These are phyloP conservation scores for Andrena bicolor DNA, from an alignment of 2,888 invertebrate species.

Conservation along the genomic window DNA sequence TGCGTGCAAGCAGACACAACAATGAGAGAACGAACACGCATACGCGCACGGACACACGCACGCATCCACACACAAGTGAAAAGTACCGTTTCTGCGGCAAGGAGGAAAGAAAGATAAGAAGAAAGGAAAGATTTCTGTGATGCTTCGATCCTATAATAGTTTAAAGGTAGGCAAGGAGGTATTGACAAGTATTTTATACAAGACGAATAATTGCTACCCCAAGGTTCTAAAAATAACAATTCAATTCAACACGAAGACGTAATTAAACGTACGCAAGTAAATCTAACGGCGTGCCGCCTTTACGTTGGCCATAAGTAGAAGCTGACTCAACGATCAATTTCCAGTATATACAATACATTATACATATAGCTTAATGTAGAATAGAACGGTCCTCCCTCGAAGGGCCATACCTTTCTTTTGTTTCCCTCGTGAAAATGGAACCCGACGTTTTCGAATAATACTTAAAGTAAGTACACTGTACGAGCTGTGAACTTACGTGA, in stretches of 20 bases:
- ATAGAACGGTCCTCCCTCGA: conserved; percentile 11
- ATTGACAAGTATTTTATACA: conserved; percentile 41
- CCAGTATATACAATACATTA: conserved; percentile 44
- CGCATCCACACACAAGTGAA: conserved; percentile 38
- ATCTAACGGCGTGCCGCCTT: conserved; percentile 33
- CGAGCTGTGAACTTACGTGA: conserved; percentile 61
- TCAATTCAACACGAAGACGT: conserved; percentile 17
- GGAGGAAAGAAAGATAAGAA: conserved; percentile 15
- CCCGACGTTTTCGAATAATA: conserved; percentile 62
- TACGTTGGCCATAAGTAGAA: conserved; percentile 44
- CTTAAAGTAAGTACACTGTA: conserved; percentile 69
- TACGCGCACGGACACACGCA: conserved; percentile 37
- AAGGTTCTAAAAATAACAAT: conserved; percentile 22
- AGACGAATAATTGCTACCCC: background rate
- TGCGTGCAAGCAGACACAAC: conserved; percentile 55
- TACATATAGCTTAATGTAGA: conserved; percentile 32
- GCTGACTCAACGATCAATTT: conserved; percentile 29
- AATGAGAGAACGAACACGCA: conserved; percentile 47
- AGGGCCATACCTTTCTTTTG: background rate
- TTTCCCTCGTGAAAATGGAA: conserved; percentile 31
- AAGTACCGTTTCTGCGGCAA: conserved; percentile 48
- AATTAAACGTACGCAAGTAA: conserved; percentile 23
- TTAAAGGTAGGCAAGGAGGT: conserved; percentile 50
- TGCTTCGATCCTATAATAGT: conserved; percentile 44
- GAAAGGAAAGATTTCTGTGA: conserved; percentile 47